Evolutionary conservation across 2,113 vertebrate genomes (phyloP).

Genomic region (Trochalopteron elliotii): DNA sequence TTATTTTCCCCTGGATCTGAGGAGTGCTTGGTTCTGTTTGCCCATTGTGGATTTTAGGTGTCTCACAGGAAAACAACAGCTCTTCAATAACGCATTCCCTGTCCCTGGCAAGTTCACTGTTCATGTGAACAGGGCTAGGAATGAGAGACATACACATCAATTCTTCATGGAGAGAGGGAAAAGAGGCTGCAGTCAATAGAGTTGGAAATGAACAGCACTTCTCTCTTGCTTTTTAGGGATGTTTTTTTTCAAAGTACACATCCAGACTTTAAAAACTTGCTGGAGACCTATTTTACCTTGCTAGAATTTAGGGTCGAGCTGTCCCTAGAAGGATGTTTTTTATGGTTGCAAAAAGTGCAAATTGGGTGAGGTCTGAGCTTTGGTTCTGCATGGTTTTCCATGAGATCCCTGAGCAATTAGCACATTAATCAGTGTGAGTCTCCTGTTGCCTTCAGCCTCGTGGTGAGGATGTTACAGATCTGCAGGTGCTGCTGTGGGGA

Average conservation of each 20-base stretch:
- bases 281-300: background rate
- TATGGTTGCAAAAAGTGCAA: background rate
- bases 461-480: background rate
- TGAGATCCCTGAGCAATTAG: background rate
- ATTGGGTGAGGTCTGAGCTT: background rate
- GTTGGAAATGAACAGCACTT: background rate
- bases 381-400: background rate
- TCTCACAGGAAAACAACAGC: background rate
- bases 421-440: background rate
- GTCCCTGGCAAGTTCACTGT: background rate
- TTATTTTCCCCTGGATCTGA: background rate
- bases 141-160: background rate
- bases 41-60: background rate
- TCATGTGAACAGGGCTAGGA: background rate
- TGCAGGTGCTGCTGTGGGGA: background rate
- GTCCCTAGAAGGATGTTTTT: background rate
- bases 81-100: background rate
- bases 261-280: background rate
- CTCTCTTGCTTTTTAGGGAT: background rate
- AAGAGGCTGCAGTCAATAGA: background rate
- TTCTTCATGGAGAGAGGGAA: background rate
- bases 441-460: background rate
- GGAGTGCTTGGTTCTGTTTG: background rate
- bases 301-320: background rate
- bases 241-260: background rate